Evolutionary conservation across 2,113 vertebrate species (phyloP), one percentile per base, ranked within the genome.

Genomic region (Lichenostomus cassidix): DNA sequence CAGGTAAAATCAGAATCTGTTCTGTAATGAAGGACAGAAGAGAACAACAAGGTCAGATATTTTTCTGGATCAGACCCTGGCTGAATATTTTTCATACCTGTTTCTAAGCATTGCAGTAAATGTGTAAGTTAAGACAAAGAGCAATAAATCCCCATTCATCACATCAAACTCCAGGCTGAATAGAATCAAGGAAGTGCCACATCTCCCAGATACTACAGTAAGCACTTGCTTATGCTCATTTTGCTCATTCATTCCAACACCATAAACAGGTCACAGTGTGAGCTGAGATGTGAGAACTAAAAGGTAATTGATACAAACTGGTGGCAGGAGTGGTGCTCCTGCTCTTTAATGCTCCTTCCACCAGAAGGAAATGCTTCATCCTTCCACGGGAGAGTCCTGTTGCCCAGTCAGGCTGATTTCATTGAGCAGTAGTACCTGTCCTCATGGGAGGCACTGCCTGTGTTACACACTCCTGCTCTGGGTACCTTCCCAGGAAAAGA

Each of bases 331-430:
- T 4, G 13, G 20, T 8, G 41, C n/a, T 84, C 74, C 67, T 82
- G 12, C 25, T 44, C n/a, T 20, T 69, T 69, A 25, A 39, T 2
- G 9, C 11, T 80, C 23, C 42, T 49, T 53, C 49, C 29, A 59
- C 12, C 20, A 64, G 56, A 75, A 39, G 23, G 31, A 81, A 71
- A 68, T 4, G n/a, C 20, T 83, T 35, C 6, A 10, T 15, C 15
- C 71, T 35, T 63, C 44, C 0, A 0, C 6, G n/a, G 58, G 19
- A 49, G 23, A 56, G 31, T 18, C 39, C 39, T 1, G 2, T 10
- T 15, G 42, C 58, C 47, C 60, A 41, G 44, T 23, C 29, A 56
- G 49, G 80, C 44, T 18, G 31, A 47, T 35, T 50, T 28, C n/a
- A 20, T 0, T 8, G 53, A n/a, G 52, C 7, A 23, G 37, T 8